These are phyloP conservation scores for Orthonyx spaldingii DNA, from an alignment of 2,113 vertebrate species.

Conservation along the genomic window DNA sequence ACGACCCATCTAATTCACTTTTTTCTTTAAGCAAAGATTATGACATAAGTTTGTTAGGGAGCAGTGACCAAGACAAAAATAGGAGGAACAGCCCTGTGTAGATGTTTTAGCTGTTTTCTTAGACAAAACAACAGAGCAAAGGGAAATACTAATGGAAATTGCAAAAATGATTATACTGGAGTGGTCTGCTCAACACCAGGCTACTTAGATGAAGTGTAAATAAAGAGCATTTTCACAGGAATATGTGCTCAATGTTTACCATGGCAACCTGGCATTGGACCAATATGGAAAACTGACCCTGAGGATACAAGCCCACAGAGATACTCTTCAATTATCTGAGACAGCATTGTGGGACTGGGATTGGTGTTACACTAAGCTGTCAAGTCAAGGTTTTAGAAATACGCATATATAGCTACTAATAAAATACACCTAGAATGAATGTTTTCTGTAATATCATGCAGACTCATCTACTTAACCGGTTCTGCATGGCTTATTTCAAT, in stretches of 20 bases:
- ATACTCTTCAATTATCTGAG: neutral
- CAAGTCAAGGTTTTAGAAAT: neutral
- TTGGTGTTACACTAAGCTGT: neutral
- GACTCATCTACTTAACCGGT: neutral
- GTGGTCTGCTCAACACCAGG: neutral
- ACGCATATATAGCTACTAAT: neutral
- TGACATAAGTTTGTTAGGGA: neutral
- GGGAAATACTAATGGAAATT: neutral
- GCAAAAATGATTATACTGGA: neutral
- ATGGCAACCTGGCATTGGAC: neutral
- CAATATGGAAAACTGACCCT: neutral
- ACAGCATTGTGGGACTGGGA: neutral
- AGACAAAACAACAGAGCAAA: neutral
- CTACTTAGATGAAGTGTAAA: neutral
- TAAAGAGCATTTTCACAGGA: neutral
- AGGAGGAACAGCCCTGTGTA: neutral
- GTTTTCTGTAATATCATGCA: neutral
- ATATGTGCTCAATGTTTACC: neutral
- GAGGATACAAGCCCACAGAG: neutral
- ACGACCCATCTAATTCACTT: neutral
- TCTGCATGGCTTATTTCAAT: neutral
- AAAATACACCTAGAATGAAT: neutral
- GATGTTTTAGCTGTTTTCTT: neutral
- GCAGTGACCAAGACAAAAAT: neutral
- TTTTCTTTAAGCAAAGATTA: neutral